These are phyloP conservation scores for Canis aureus DNA, from an alignment of 2,113 vertebrate genomes.

Conservation along the genomic window DNA sequence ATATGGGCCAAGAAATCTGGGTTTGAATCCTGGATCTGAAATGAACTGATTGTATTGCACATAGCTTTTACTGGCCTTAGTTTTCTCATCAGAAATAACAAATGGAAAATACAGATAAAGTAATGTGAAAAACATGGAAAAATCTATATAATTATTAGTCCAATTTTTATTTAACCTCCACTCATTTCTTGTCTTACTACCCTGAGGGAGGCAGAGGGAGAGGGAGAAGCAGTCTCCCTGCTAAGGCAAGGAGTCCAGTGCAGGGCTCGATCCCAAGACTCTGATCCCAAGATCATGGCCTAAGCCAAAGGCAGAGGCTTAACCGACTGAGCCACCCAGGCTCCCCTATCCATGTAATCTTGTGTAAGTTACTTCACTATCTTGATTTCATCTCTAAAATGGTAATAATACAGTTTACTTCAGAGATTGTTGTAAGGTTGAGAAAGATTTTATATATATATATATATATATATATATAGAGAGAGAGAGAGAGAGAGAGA, in stretches of 20 bases:
- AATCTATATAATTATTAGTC: neutral
- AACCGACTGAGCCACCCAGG: too few relatives aligned
- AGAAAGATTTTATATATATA: neutral
- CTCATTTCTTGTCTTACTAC: neutral
- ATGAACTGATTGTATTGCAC: neutral
- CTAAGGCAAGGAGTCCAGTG: too few relatives aligned
- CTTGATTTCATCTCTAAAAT: neutral
- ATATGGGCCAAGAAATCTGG: neutral
- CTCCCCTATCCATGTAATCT: neutral
- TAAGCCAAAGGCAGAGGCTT: too few relatives aligned
- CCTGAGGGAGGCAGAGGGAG: too few relatives aligned
- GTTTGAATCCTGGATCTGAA: neutral
- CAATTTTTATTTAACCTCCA: neutral
- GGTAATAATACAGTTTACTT: neutral
- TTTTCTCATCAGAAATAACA: slow-evolving; percentile 58
- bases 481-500: too few relatives aligned
- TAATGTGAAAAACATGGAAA: neutral
- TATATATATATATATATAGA: too few relatives aligned
- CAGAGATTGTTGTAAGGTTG: neutral
- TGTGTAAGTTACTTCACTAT: neutral
- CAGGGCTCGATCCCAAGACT: too few relatives aligned
- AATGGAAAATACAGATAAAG: neutral
- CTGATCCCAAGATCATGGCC: too few relatives aligned
- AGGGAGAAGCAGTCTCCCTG: too few relatives aligned
- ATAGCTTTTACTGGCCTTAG: neutral